Percentiles rank a stretch among this genome's conserved stretches.
These are phyloP conservation scores for Nannospalax galili DNA, from an alignment of 2,113 vertebrate species.

Conservation along the genomic window DNA sequence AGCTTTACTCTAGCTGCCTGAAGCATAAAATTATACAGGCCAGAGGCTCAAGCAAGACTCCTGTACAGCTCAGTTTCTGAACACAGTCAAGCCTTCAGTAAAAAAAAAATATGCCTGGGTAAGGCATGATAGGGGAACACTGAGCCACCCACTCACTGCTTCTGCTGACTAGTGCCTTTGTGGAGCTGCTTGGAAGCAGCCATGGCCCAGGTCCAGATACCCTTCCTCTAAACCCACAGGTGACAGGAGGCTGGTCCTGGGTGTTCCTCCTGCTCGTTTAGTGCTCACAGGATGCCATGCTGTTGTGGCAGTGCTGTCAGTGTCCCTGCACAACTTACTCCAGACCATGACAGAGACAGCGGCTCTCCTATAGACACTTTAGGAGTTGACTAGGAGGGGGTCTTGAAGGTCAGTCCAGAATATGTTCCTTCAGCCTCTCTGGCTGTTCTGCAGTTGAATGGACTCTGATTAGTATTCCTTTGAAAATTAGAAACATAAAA, in stretches of 20 bases:
- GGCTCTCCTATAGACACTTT: not conserved
- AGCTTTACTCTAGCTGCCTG: not conserved
- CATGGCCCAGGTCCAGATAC: not conserved
- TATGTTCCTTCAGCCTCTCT: not conserved
- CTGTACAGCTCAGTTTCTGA: not conserved
- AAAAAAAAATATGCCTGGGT: not conserved
- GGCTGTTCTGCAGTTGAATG: not conserved
- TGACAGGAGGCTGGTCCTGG: not conserved
- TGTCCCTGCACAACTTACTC: rapidly evolving
- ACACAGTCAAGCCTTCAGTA: not conserved
- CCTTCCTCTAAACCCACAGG: not conserved
- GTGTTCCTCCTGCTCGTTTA: not conserved
- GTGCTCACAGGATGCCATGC: not conserved
- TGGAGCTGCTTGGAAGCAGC: not conserved
- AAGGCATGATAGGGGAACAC: not conserved
- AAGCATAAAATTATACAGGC: not conserved
- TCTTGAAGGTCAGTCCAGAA: not conserved
- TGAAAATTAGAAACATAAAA: not conserved
- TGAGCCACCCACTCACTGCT: not conserved
- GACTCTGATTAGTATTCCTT: not conserved
- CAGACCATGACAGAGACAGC: not conserved
- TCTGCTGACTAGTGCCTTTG: not conserved
- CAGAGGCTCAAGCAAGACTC: not conserved
- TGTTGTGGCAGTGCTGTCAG: not conserved
- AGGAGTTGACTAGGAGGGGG: not conserved